These are phyloP conservation scores for Myripristis murdjan DNA, from an alignment of 2,797 vertebrate species.

Conservation along the genomic window DNA sequence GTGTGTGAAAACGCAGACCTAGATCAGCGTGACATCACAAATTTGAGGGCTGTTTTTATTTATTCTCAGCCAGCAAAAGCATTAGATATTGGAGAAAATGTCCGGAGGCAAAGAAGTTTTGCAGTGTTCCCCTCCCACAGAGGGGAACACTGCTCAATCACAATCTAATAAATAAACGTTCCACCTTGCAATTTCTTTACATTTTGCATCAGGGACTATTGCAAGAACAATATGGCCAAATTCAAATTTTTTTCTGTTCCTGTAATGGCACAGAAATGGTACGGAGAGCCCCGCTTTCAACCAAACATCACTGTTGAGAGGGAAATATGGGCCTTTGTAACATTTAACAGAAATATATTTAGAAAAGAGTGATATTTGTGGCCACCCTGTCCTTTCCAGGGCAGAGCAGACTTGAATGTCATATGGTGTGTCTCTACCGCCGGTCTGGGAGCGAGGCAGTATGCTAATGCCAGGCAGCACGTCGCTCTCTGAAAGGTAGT, in stretches of 20 bases:
- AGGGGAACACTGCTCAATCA: no score
- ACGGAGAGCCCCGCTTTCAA: constrained; percentile 18
- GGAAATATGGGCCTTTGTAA: no score
- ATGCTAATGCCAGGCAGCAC: constrained; percentile 16
- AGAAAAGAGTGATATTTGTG: not conserved
- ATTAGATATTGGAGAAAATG: not conserved
- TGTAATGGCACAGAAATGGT: not conserved
- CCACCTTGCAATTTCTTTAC: no score
- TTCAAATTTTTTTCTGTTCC: no score
- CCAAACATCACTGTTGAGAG: constrained; percentile 8
- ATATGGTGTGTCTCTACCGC: constrained; percentile 17
- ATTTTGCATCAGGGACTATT: no score
- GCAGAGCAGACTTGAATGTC: no score
- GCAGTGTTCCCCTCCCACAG: constrained; percentile 20
- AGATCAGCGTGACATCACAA: constrained; percentile 1
- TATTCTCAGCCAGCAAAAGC: not conserved
- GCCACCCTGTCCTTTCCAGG: not conserved
- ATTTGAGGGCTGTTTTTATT: not conserved
- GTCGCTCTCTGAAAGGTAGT: constrained; percentile 19
- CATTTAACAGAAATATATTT: not conserved
- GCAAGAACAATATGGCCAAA: no score
- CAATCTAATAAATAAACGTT: no score
- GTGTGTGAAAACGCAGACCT: constrained; percentile 11
- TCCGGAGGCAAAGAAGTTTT: constrained; percentile 13
- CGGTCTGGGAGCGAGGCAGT: constrained; percentile 38